phyloP scores from a whole-genome alignment of 2,888 invertebrate genomes.

The Pedicia rivosa region DNA sequence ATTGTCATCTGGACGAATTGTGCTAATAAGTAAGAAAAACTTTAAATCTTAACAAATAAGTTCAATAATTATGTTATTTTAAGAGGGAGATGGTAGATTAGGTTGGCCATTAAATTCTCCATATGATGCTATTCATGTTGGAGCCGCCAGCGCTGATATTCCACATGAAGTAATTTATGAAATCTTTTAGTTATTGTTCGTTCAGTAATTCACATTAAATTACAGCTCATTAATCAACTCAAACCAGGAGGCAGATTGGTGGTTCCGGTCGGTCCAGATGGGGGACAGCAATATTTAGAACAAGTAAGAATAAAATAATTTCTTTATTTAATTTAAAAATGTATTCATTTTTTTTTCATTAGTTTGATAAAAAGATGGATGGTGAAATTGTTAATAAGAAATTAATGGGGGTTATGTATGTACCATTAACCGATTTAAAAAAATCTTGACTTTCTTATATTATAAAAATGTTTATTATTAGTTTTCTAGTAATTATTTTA shows the following conservation, averaged over 20 bases:
- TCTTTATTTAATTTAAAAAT: background rate
- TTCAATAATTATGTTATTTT: background rate
- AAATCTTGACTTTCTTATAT: slow-evolving; percentile 22
- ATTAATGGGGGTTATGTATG: slow-evolving; percentile 92
- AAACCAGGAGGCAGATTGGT: slow-evolving; percentile 86
- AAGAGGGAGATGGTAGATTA: slow-evolving; percentile 78
- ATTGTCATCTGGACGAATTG: slow-evolving; percentile 46
- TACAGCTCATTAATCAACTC: slow-evolving; percentile 66
- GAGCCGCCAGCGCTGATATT: slow-evolving; percentile 67
- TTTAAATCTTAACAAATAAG: no score
- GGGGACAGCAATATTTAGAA: slow-evolving; percentile 73
- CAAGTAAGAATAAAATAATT: slow-evolving; percentile 31
- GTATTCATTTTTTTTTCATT: slow-evolving; percentile 16
- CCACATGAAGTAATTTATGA: slow-evolving; percentile 47
- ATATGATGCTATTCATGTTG: slow-evolving; percentile 87
- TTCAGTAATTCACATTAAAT: slow-evolving; percentile 4
- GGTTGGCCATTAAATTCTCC: slow-evolving; percentile 63
- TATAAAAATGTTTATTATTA: slow-evolving; percentile 15
- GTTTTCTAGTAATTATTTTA: slow-evolving; percentile 17
- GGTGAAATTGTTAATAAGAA: slow-evolving; percentile 59
- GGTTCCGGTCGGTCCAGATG: slow-evolving; percentile 77
- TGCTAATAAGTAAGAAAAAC: slow-evolving; percentile 43
- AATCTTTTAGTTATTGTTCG: background rate
- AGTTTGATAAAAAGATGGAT: slow-evolving; percentile 76
- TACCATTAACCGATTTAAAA: slow-evolving; percentile 79